Evolutionary conservation across 2,797 vertebrate genomes (phyloP).

Genomic region (Peromyscus nudipes): DNA sequence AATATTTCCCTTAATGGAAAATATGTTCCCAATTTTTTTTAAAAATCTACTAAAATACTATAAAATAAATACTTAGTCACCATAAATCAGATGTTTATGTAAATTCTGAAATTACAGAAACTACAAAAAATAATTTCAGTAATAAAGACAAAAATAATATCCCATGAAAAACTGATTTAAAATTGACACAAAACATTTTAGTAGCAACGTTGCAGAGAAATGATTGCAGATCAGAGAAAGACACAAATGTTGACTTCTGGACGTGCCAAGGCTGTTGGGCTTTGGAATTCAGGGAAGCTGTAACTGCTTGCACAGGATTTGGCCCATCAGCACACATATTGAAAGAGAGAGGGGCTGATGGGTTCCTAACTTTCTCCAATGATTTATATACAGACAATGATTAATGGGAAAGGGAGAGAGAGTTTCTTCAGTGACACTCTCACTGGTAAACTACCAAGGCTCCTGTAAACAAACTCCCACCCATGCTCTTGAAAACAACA

Average conservation of each 20-base stretch:
- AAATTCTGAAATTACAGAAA: not conserved
- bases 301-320: not conserved
- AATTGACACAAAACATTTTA: not conserved
- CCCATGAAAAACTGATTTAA: not conserved
- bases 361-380: not conserved
- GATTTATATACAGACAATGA: not conserved
- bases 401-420: not conserved
- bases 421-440: not conserved
- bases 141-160: not conserved
- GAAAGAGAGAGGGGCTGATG: not conserved
- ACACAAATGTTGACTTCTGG: not conserved
- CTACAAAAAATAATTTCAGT: not conserved
- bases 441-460: not conserved
- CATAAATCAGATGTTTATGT: not conserved
- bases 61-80: constrained; percentile 39
- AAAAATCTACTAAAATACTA: not conserved
- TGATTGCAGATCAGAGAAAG: not conserved
- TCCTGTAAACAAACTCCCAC: not conserved
- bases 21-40: not conserved
- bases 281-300: not conserved
- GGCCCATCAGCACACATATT: not conserved
- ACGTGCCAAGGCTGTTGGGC: not conserved
- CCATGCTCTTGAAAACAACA: not conserved
- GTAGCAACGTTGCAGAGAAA: not conserved
- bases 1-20: constrained; percentile 4